A percentile compares a stretch with the other conserved stretches of the same genome.
phyloP scores from a whole-genome alignment of 2,888 invertebrate species.

The Calameuta pallipes region DNA sequence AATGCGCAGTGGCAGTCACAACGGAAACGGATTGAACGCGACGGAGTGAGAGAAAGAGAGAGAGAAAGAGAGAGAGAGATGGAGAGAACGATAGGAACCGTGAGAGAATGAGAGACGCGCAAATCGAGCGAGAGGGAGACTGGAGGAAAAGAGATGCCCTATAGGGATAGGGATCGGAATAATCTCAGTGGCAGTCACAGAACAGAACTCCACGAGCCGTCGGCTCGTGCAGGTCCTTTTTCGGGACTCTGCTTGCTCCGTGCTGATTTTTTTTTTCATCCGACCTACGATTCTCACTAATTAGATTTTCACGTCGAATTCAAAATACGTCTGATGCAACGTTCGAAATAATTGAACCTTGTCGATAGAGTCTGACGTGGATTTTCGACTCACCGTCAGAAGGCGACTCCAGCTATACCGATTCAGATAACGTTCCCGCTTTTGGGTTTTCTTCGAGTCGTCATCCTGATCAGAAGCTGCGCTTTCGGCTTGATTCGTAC shows the following conservation, averaged over 20 bases:
- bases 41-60: conserved; percentile 35
- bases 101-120: conserved; percentile 31
- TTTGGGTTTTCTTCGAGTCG: too few species aligned
- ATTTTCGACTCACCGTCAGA: too few species aligned
- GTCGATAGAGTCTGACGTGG: not conserved
- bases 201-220: conserved; percentile 60
- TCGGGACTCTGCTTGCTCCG: not conserved
- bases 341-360: not conserved
- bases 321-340: not conserved
- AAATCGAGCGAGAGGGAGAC: conserved; percentile 38
- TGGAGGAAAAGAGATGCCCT: conserved; percentile 45
- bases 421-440: too few species aligned
- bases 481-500: too few species aligned
- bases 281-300: not conserved
- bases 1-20: conserved; percentile 56
- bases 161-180: conserved; percentile 60
- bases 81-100: conserved; percentile 27
- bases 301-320: not conserved
- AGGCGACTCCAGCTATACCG: too few species aligned
- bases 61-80: conserved; percentile 29
- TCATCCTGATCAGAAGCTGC: too few species aligned
- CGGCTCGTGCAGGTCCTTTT: conserved; percentile 57
- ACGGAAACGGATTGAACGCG: conserved; percentile 62
- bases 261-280: not conserved
- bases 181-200: conserved; percentile 57